Evolutionary conservation across 2,888 invertebrate species (phyloP).

Genomic region (Morpho achilles): DNA sequence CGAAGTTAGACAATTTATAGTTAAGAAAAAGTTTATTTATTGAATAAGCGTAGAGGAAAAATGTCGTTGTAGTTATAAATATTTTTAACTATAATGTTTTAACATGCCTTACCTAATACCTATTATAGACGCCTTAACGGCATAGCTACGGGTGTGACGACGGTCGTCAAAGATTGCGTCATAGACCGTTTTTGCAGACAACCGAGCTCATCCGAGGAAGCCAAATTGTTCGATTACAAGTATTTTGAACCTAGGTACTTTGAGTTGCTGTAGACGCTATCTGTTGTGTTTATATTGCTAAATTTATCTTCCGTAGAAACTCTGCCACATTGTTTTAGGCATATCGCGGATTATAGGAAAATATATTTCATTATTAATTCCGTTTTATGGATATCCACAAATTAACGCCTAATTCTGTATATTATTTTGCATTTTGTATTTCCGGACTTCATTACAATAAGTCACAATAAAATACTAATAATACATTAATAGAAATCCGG

Average conservation of each 20-base stretch:
- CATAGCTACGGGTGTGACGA: conserved; percentile 84
- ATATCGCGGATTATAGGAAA: too few relatives aligned
- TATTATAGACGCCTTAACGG: conserved; percentile 82
- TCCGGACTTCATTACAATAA: too few relatives aligned
- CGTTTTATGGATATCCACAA: too few relatives aligned
- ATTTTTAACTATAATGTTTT: neutral
- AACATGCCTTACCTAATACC: neutral
- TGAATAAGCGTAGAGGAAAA: too few relatives aligned
- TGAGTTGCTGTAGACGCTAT: conserved; percentile 66
- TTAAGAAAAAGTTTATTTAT: too few relatives aligned
- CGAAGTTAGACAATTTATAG: too few relatives aligned
- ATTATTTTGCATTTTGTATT: too few relatives aligned
- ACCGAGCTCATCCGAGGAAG: conserved; percentile 57
- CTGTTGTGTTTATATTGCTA: neutral
- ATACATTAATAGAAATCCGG: too few relatives aligned
- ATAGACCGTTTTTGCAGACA: conserved; percentile 79
- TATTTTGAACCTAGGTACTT: conserved; percentile 83
- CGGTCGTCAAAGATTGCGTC: conserved; percentile 83
- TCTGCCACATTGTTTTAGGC: neutral
- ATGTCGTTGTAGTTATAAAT: too few relatives aligned
- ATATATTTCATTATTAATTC: too few relatives aligned
- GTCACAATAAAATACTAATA: too few relatives aligned
- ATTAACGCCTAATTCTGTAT: too few relatives aligned
- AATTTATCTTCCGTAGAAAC: neutral
- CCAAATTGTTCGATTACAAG: conserved; percentile 80